These are phyloP conservation scores for Pherbina coryleti DNA, from an alignment of 2,888 invertebrate species.

Conservation along the genomic window DNA sequence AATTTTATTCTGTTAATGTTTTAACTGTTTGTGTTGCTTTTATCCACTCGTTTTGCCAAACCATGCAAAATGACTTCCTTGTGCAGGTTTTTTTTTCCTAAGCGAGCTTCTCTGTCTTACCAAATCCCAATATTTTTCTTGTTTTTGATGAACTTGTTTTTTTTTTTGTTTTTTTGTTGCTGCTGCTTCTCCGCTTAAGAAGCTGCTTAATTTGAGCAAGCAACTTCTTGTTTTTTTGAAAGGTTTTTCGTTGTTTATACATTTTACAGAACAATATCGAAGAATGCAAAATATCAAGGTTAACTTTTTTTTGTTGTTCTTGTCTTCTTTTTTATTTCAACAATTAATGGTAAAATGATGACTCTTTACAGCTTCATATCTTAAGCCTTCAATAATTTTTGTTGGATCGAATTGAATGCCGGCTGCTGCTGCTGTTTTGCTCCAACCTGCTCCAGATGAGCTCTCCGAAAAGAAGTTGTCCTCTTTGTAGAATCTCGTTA, in stretches of 20 bases:
- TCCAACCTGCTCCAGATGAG: neutral
- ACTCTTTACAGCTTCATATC: neutral
- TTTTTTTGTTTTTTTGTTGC: neutral
- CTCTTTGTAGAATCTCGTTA: neutral
- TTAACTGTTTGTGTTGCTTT: neutral
- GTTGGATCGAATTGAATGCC: neutral
- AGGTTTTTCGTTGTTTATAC: conserved; percentile 25
- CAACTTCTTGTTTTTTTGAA: neutral
- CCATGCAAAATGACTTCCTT: conserved; percentile 9
- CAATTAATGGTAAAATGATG: conserved; percentile 12
- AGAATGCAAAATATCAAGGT: conserved; percentile 33
- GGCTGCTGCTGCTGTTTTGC: neutral
- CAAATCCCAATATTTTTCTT: neutral
- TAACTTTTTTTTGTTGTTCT: neutral
- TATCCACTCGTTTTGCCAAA: neutral
- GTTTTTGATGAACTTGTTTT: neutral
- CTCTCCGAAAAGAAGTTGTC: neutral
- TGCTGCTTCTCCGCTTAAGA: neutral
- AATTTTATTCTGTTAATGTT: neutral
- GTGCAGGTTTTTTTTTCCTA: conserved; percentile 5
- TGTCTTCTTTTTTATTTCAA: neutral
- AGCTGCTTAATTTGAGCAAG: neutral
- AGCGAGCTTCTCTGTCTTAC: neutral
- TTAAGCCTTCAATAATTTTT: conserved; percentile 14
- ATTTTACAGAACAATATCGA: conserved; percentile 21